Percentiles rank a stretch among this genome's conserved stretches.
Conservation (phyloP, 2,888 invertebrate species). For the Mystacides longicornis region DNA sequence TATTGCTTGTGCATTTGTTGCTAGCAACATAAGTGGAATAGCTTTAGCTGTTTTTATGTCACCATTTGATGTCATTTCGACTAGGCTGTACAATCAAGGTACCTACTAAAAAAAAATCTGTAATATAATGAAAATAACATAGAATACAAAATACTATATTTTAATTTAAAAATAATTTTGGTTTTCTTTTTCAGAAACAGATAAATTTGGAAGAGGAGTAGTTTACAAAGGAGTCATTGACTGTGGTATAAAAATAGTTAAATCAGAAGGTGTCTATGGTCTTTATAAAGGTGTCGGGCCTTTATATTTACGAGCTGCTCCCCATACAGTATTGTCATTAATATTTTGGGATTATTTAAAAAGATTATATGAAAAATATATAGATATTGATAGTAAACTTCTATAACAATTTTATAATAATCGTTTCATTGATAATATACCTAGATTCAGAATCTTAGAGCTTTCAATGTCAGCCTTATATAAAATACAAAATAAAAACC, state of each 20-base stretch:
- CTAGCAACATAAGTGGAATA: slow-evolving; percentile 71
- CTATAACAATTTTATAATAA: too few relatives aligned
- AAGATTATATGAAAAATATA: slow-evolving; percentile 3
- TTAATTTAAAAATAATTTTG: too few relatives aligned
- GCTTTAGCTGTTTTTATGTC: slow-evolving; percentile 71
- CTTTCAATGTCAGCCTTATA: too few relatives aligned
- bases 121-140: too few relatives aligned
- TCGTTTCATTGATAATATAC: too few relatives aligned
- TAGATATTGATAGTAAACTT: too few relatives aligned
- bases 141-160: too few relatives aligned
- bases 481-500: too few relatives aligned
- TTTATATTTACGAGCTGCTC: slow-evolving; percentile 67
- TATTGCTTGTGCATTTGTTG: slow-evolving; percentile 30
- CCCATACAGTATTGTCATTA: slow-evolving; percentile 69
- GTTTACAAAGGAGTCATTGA: slow-evolving; percentile 68
- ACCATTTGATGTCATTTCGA: slow-evolving; percentile 80
- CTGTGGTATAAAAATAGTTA: slow-evolving; percentile 68
- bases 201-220: slow-evolving; percentile 50
- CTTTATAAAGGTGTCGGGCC: slow-evolving; percentile 75
- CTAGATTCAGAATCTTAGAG: too few relatives aligned
- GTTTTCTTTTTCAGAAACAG: slow-evolving; percentile 47
- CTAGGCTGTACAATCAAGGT: slow-evolving; percentile 87
- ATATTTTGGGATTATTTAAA: slow-evolving; percentile 63
- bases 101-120: slow-evolving; percentile 25
- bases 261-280: slow-evolving; percentile 67